Evolutionary conservation across 1,140 invertebrate species (phyloP).

Genomic region (Bilobella aurantiaca): DNA sequence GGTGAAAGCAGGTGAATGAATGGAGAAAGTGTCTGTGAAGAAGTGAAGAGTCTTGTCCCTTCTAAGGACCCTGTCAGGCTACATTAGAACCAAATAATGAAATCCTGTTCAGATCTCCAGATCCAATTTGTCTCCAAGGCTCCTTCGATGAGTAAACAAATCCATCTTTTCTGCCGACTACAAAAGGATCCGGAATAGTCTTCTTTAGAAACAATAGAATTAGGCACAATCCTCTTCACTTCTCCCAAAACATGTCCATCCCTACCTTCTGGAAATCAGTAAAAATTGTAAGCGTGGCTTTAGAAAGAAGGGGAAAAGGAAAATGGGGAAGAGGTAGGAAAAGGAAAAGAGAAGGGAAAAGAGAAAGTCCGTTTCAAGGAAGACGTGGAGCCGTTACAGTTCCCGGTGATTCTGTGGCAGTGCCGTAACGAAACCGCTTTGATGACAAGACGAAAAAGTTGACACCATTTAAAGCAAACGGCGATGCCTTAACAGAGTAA

Average conservation of each 20-base stretch:
- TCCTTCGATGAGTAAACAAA: background rate
- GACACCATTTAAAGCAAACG: too few species aligned
- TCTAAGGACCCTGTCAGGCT: background rate
- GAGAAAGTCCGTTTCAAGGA: background rate
- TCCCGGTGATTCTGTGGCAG: too few species aligned
- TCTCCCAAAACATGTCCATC: too few species aligned
- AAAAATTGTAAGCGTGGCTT: background rate
- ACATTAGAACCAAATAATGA: background rate
- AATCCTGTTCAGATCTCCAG: background rate
- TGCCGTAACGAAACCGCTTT: background rate
- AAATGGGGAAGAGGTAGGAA: background rate
- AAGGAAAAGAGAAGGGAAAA: background rate
- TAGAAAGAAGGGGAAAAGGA: background rate
- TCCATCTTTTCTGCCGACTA: background rate
- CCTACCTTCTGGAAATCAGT: too few species aligned
- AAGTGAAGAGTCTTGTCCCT: background rate
- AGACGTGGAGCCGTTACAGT: too few species aligned
- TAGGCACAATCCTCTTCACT: background rate
- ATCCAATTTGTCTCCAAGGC: background rate
- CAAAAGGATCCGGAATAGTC: too few species aligned
- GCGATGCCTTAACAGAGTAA: too few species aligned
- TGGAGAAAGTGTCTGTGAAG: background rate
- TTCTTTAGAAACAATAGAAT: too few species aligned
- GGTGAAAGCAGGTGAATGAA: background rate
- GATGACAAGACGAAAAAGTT: background rate